Percentiles rank a stretch among this genome's conserved stretches.
Conservation (phyloP, 2,113 vertebrate genomes). For the Dendropsophus ebraccatus region DNA sequence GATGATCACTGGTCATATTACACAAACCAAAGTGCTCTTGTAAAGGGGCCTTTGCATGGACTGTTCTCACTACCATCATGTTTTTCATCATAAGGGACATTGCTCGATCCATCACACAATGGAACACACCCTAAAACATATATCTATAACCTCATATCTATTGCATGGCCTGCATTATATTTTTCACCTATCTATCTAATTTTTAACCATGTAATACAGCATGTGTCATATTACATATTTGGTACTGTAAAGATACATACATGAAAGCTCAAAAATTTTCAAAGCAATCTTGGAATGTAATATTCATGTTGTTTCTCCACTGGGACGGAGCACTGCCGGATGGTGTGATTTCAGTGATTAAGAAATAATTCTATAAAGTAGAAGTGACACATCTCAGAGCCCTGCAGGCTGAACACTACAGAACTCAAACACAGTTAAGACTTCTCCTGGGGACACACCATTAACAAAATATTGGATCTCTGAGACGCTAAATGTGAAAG, state of each 20-base stretch:
- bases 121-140: too few relatives aligned
- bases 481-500: background rate
- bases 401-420: conserved; percentile 28
- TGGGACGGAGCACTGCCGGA: background rate
- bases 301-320: conserved; percentile 1
- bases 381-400: conserved; percentile 30
- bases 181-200: too few relatives aligned
- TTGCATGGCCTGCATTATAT: too few relatives aligned
- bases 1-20: too few relatives aligned
- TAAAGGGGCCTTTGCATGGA: too few relatives aligned
- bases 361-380: conserved; percentile 42
- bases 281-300: conserved; percentile 1
- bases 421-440: conserved; percentile 8
- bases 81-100: too few relatives aligned
- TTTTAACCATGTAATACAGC: background rate
- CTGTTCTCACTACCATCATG: too few relatives aligned
- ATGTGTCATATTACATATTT: background rate
- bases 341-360: conserved; percentile 24
- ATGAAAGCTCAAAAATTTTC: background rate
- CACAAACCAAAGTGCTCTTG: too few relatives aligned
- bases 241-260: background rate
- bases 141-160: too few relatives aligned
- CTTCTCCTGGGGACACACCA: background rate
- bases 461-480: conserved; percentile 29
- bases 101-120: too few relatives aligned